Evolutionary conservation across 2,113 vertebrate species (phyloP).

Genomic region (Zosterops lateralis): DNA sequence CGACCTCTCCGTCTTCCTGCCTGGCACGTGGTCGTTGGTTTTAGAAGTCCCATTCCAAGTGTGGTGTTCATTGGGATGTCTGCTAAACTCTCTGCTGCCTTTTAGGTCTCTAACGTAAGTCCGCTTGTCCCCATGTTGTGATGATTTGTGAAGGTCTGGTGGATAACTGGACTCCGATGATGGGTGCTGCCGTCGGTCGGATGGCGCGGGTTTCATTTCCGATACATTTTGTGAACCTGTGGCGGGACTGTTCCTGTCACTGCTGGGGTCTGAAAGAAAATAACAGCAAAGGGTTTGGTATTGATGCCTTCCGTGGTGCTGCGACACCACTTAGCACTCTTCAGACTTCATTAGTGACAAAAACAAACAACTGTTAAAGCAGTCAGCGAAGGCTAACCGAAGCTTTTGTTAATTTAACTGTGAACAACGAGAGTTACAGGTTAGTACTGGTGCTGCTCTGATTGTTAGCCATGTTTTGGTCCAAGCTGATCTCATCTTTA

Average conservation of each 20-base stretch:
- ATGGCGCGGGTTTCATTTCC: conserved; percentile 85
- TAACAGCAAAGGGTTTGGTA: conserved; percentile 72
- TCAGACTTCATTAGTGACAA: conserved; percentile 74
- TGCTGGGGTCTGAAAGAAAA: conserved; percentile 89
- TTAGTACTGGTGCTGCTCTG: conserved; percentile 59
- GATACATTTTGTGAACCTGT: conserved; percentile 91
- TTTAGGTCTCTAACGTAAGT: conserved; percentile 74
- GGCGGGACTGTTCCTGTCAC: conserved; percentile 83
- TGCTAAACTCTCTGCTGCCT: conserved; percentile 80
- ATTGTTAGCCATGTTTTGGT: conserved; percentile 16
- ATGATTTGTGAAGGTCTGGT: conserved; percentile 90
- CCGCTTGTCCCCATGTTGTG: conserved; percentile 86
- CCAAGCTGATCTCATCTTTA: conserved; percentile 30
- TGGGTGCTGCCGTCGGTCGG: conserved; percentile 78
- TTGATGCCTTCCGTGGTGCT: not conserved
- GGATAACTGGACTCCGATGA: conserved; percentile 87
- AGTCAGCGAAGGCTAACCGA: conserved; percentile 67
- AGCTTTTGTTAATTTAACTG: conserved; percentile 68
- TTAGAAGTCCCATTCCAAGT: conserved; percentile 88
- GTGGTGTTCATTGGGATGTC: conserved; percentile 84
- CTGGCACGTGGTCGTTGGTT: conserved; percentile 76
- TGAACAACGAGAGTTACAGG: conserved; percentile 47
- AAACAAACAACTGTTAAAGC: conserved; percentile 74
- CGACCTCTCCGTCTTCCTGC: conserved; percentile 81
- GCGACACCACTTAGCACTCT: conserved; percentile 55